phyloP scores from a whole-genome alignment of 92 coral and sea anemone genomes.

The Epizoanthus ramosus region DNA sequence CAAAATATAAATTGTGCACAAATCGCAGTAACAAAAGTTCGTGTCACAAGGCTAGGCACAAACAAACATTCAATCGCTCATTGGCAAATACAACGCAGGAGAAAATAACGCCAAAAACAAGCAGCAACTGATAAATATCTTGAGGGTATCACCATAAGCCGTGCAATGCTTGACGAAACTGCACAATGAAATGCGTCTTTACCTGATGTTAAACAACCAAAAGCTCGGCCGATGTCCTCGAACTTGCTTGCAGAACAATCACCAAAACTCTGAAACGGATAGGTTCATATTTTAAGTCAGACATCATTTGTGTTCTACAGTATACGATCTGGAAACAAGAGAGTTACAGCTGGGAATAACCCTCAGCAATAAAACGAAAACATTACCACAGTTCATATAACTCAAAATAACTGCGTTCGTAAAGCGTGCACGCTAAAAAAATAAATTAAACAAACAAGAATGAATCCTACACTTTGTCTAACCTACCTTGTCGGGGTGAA shows the following conservation, averaged over 20 bases:
- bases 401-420: not conserved
- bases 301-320: conserved; percentile 4
- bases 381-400: not conserved
- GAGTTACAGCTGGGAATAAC: not conserved
- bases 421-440: not conserved
- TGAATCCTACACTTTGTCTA: conserved; percentile 11
- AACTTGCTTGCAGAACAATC: conserved; percentile 78
- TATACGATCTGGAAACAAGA: conserved; percentile 18
- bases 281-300: conserved; percentile 9
- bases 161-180: not conserved
- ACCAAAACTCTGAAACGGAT: conserved; percentile 71
- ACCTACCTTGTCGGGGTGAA: conserved; percentile 88
- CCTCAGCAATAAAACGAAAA: not conserved
- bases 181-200: conserved; percentile 13
- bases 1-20: not conserved
- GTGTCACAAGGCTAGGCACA: conserved; percentile 14
- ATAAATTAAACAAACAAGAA: conserved; percentile 21
- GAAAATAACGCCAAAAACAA: conserved; percentile 11
- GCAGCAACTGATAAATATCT: not conserved
- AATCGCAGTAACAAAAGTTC: not conserved
- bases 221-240: conserved; percentile 86
- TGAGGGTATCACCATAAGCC: not conserved
- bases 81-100: not conserved
- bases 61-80: not conserved
- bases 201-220: conserved; percentile 76